Base-by-base conservation (phyloP, 2,113 vertebrate genomes). In the Lophura nycthemera region DNA sequence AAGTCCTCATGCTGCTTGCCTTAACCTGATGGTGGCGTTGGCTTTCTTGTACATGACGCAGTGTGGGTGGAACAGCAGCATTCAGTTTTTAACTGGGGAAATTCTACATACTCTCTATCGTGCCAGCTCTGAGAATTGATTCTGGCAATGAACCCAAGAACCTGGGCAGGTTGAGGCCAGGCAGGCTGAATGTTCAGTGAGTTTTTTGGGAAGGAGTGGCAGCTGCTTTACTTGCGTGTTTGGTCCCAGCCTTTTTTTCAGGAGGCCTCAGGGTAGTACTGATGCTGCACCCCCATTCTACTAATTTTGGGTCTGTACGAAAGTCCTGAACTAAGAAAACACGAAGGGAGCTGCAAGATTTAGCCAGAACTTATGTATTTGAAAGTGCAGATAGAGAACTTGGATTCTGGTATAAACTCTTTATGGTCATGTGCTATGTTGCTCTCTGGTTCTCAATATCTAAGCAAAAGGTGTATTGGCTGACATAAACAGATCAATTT, bases 91-190 rank as follows among this genome's bases (percentile, higher is more conserved):
- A 71, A 40, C 29, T 70, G 1, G 11, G 71, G 16, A 81, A 93
- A 59, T 40, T 80, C 83, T 89, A 24, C 40, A 30, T 71, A 64
- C 24, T 92, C 11, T 0, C 0, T 83, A 7, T 80, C 21, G 64
- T 77, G 36, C 25, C 72, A 92, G 27, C 27, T 84, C 50, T 17
- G 61, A 88, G 47, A 43, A 21, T 32, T 50, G 72, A 92, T 63
- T 34, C 80, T 92, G 83, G 36, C 67, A 75, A 9, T 70, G 57
- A 89, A 78, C 81, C 69, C 0, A 2, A 86, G 71, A 64, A 30
- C 21, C 67, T 82, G 80, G 40, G 70, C 91, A 91, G 87, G 91
- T 72, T 92, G 78, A 91, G 88, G 63, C 86, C 89, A 59, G n/a
- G 18, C 61, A 60, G 63, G 12, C 12, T 88, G 59, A 84, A 57